A percentile compares a stretch with the other conserved stretches of the same genome.
These are phyloP conservation scores for Megalurothrips usitatus DNA, from an alignment of 2,888 invertebrate species.

Conservation along the genomic window DNA sequence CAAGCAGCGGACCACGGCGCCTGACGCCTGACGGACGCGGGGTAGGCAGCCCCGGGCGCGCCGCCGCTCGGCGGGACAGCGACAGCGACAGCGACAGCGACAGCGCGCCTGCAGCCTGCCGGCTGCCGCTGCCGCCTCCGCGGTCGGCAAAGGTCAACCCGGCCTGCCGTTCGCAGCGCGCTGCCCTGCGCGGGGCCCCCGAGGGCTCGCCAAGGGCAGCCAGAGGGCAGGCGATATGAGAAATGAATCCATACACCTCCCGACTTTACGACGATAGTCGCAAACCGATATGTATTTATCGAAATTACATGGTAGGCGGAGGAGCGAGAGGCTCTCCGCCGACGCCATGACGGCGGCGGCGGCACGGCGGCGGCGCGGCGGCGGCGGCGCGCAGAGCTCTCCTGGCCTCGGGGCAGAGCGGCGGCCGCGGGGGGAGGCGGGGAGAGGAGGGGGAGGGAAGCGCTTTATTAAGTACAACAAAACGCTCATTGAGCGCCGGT, in stretches of 20 bases:
- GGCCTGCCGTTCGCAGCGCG: no score
- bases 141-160: no score
- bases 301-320: conserved; percentile 26
- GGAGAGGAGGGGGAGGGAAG: background rate
- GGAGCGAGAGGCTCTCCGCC: background rate
- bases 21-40: no score
- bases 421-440: background rate
- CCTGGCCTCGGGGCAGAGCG: background rate
- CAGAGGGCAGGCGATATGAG: background rate
- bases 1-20: no score
- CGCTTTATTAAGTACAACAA: conserved; percentile 23
- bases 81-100: no score
- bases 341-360: no score
- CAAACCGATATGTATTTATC: conserved; percentile 17
- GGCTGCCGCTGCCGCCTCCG: no score
- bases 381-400: background rate
- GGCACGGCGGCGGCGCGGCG: no score
- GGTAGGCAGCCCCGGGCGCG: no score
- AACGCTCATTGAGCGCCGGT: background rate
- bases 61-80: no score
- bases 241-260: conserved; percentile 23
- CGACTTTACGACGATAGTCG: conserved; percentile 11
- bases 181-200: no score
- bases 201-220: background rate
- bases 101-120: no score